Evolutionary conservation across 2,113 vertebrate species (phyloP), one percentile per base, ranked within the genome.

Genomic region (Poeciliopsis turrubarensis): DNA sequence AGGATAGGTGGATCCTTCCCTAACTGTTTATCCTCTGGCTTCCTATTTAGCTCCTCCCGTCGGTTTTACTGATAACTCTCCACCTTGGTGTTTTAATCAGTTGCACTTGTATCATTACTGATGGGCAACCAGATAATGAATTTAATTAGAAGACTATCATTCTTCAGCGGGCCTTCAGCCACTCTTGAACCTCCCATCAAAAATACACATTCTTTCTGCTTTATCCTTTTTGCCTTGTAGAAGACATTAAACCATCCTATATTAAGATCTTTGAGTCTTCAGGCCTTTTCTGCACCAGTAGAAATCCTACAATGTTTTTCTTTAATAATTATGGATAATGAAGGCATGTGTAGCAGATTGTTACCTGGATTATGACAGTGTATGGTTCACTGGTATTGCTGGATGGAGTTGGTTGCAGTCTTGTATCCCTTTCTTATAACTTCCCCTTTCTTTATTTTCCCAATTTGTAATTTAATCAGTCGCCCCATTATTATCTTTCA

Each of bases 111-210:
- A 41, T 72, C 69, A 75, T 88, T 83, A 87, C 71, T 15, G 25
- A 81, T 77, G 65, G 81, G 61, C 70, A 72, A 71, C 71, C 25
- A 61, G 80, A 90, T 86, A 84, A 87, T 77, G 64, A 80, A 84
- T 77, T 79, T 83, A 86, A 84, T 90, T 87, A 86, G 72, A 60
- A 75, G 63, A 61, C 75, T 74, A 74, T 89, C 75, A 77, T 70
- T 89, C 84, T 71, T 77, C 77, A 73, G 67, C 65, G 75, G 73
- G 65, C 75, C 81, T 84, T 88, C 75, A 82, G 82, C 71, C 79
- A 44, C 70, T 81, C 63, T 68, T 71, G 69, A 77, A 75, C 74
- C 65, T 66, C 57, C 57, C 82, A 72, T 83, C 68, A 67, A 66
- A 85, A 61, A 51, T 41, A 63, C 54, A 68, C 54, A 61, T 32